Evolutionary conservation across 2,888 invertebrate species (phyloP).

Genomic region (Macrophya annulata): DNA sequence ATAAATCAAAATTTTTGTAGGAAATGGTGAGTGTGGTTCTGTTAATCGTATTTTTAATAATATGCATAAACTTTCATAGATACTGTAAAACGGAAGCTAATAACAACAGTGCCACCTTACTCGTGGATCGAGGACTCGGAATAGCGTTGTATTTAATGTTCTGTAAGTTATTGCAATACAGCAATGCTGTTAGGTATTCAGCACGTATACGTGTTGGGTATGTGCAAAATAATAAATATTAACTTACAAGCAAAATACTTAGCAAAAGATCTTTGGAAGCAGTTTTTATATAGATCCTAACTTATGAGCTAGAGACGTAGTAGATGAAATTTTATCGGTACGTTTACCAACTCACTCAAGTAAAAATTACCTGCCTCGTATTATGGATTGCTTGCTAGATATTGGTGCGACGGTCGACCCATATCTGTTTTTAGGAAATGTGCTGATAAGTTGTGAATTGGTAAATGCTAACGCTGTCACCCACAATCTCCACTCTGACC

Average conservation of each 20-base stretch:
- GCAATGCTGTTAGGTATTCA: background rate
- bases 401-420: slow-evolving; percentile 38
- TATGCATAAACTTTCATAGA: background rate
- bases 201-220: background rate
- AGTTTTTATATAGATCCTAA: background rate
- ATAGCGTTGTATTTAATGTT: background rate
- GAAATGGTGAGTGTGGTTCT: background rate
- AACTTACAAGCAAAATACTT: background rate
- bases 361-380: slow-evolving; percentile 42
- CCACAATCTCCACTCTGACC: slow-evolving; percentile 26
- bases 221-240: background rate
- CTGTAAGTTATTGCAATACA: background rate
- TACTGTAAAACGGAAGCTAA: background rate
- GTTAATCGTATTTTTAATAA: background rate
- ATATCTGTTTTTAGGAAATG: slow-evolving; percentile 42
- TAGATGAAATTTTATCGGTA: slow-evolving; percentile 9
- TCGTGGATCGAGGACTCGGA: background rate
- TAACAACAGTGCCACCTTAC: background rate
- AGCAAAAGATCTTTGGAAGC: background rate
- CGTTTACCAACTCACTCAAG: background rate
- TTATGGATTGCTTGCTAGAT: slow-evolving; percentile 38
- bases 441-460: slow-evolving; percentile 47
- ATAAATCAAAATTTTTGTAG: background rate
- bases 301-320: background rate
- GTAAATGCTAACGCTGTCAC: slow-evolving; percentile 38